phyloP scores from a whole-genome alignment of 2,888 invertebrate genomes.

The Bombylius major region DNA sequence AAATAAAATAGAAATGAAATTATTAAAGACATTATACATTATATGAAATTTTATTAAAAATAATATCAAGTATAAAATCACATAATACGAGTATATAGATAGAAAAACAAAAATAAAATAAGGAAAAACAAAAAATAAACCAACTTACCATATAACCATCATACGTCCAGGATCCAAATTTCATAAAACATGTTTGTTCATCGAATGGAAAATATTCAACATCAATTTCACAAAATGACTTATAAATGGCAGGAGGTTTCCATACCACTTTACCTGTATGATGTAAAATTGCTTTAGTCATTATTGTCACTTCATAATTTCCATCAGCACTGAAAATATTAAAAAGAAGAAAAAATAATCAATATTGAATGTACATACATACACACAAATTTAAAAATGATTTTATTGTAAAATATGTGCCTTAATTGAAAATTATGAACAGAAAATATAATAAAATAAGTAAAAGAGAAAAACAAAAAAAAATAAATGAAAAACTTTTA shows the following conservation, averaged over 20 bases:
- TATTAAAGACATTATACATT: too few relatives aligned
- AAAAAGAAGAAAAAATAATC: not conserved
- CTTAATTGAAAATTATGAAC: not conserved
- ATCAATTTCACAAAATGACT: slow-evolving; percentile 91
- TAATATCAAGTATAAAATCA: too few relatives aligned
- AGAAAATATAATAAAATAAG: too few relatives aligned
- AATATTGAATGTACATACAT: not conserved
- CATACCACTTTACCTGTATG: slow-evolving; percentile 87
- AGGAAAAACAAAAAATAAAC: not conserved
- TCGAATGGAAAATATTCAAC: slow-evolving; percentile 93
- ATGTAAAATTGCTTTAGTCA: slow-evolving; percentile 93
- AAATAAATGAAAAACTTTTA: too few relatives aligned
- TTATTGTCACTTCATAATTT: slow-evolving; percentile 94
- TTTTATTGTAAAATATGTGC: not conserved
- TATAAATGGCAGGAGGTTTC: slow-evolving; percentile 98
- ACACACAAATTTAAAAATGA: too few relatives aligned
- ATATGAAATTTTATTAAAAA: too few relatives aligned
- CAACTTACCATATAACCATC: slow-evolving; percentile 79
- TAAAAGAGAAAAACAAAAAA: too few relatives aligned
- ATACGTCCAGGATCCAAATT: slow-evolving; percentile 85
- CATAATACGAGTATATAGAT: too few relatives aligned
- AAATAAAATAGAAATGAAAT: too few relatives aligned
- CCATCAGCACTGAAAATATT: slow-evolving; percentile 73
- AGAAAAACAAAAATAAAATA: too few relatives aligned
- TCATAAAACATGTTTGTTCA: slow-evolving; percentile 91